Conservation (phyloP, 2,797 vertebrate genomes). For the Ara ararauna region DNA sequence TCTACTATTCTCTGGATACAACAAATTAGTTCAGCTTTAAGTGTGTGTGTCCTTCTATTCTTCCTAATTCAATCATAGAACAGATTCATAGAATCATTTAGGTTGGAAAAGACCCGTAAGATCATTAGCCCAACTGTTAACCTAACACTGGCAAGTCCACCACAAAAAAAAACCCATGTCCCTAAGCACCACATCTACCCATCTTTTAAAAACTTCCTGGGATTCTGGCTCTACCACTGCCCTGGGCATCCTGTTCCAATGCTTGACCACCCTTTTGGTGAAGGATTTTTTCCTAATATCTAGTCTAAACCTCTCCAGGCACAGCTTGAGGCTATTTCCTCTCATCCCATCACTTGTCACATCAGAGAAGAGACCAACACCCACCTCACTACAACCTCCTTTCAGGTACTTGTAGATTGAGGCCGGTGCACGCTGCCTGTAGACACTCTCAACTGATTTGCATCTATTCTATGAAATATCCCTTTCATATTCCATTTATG, state of each 20-base stretch:
- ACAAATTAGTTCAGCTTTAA: not conserved
- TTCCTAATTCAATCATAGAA: not conserved
- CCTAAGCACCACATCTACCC: not conserved
- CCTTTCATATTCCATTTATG: not conserved
- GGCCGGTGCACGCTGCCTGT: not conserved
- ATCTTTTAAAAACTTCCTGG: not conserved
- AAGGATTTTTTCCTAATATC: not conserved
- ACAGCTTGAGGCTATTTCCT: not conserved
- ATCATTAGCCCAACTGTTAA: not conserved
- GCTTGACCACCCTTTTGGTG: not conserved
- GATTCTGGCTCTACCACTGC: not conserved
- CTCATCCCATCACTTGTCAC: not conserved
- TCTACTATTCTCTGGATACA: not conserved
- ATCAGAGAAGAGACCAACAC: not conserved
- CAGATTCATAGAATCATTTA: not conserved
- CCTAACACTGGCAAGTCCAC: not conserved
- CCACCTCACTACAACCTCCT: not conserved
- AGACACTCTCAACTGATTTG: not conserved
- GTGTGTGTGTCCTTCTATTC: not conserved
- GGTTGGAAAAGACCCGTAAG: not conserved
- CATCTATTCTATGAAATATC: not conserved
- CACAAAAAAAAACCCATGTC: rapidly evolving
- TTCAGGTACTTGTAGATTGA: not conserved
- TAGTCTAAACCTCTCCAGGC: not conserved
- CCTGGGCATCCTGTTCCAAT: not conserved